Base-by-base conservation (phyloP, 1,140 invertebrate genomes). In the Drosophila grimshawi region DNA sequence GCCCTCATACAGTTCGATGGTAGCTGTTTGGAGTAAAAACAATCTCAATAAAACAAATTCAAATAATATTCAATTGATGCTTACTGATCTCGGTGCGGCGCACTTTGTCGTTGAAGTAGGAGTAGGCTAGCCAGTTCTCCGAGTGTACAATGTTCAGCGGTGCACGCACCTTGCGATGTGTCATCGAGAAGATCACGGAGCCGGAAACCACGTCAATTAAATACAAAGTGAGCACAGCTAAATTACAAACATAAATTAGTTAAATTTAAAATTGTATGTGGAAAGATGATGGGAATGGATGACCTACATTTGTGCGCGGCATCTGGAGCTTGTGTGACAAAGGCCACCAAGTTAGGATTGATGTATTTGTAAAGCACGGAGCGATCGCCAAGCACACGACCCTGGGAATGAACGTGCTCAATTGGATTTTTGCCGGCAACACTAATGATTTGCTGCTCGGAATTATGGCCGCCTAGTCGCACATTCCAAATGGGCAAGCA, bases 351-450 rank as follows among this genome's bases (percentile, higher is more conserved):
- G 94, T 99, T 99, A 29, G 99, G 99, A 95, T 99, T 99, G 52
- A 98, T 95, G 92, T 99, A 99, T 92, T 99, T 99, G 93, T 99
- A 99, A 19, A 99, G 94, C 45, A 99, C 98, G 90, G 97, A 98
- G 80, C 99, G 94, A 94, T 99, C 98, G 35, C 96, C 96, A 66
- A 99, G 93, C 33, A 99, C 98, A 81, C 98, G 95, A 32, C 99
- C 99, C 92, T 98, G 97, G 1, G 98, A 99, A 92, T 99, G 98
- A 6, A 99, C 97, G 83, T 96, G 95, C 94, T 99, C 98, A 75
- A 94, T 93, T 7, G 95, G 93, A 88, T 95, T 95, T 90, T 97
- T 97, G 3, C 94, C 93, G 51, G 95, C 94, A 11, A 97, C 94
- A 37, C 95, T 94, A 30, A 95, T 94, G 48, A 98, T 95, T 80